Evolutionary conservation across 2,888 invertebrate genomes (phyloP), one percentile per base, ranked within the genome.

Genomic region (Lasioglossum lativentre): DNA sequence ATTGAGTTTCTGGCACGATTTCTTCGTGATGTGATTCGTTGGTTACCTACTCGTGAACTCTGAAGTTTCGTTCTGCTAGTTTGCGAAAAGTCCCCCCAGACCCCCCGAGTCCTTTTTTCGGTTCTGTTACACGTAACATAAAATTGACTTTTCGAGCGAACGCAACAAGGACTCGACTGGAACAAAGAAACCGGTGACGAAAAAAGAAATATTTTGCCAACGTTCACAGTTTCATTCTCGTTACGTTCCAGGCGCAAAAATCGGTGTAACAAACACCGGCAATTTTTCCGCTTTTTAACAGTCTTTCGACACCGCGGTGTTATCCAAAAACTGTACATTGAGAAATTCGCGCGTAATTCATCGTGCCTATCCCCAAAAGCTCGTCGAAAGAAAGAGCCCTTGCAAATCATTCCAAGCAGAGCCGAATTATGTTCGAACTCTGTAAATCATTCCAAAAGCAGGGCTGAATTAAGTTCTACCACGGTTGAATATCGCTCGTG

Each of bases 11-110:
- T 34, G 47, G 47, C 30, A 72, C 47, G 47, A 72, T 72, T 72
- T 72, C 72, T 47, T 72, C 72, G 72, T 72, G 72, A 47, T 72
- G 72, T 47, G 72, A 72, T 47, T 72, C 45, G 47, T 72, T 72
- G 47, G 72, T 45, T 45, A 42, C n/a, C 42, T 23, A 27, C 42
- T 30, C 27, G 71, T 27, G 27, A 45, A 45, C n/a, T 27, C 45
- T 45, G 16, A 30, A 27, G 42, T 27, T 45, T 45, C 72, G 68
- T 47, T 30, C 52, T 34, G 30, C 16, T 72, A 16, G 47, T 72
- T 47, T 30, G 59, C 59, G 59, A 59, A 63, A 63, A 27, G 59
- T 27, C 59, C 59, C 56, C 34, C 34, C 34, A n/a, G n/a, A n/a
- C 34, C 3, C 3, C 34, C 59, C 59, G 27, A 5, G 59, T 59